Conservation (phyloP, 2,888 invertebrate genomes). For the Deladenus siricidicola region DNA sequence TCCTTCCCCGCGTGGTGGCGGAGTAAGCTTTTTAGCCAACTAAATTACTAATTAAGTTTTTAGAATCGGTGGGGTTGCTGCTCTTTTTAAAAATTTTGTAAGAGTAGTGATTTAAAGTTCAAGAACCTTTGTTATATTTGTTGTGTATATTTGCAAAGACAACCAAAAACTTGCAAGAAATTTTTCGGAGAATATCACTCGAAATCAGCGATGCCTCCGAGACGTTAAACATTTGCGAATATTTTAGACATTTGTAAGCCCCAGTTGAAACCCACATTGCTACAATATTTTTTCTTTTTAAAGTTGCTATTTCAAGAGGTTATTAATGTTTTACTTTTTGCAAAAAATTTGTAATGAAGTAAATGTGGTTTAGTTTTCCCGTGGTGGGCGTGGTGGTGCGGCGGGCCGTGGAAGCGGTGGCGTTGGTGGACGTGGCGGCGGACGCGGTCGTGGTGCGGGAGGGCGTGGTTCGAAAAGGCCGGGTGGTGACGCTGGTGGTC, state of each 20-base stretch:
- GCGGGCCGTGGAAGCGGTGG: slow-evolving; percentile 16
- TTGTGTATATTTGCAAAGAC: no score
- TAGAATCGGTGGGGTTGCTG: not conserved
- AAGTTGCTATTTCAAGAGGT: slow-evolving; percentile 14
- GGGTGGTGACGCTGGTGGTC: slow-evolving; percentile 40
- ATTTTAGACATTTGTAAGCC: not conserved
- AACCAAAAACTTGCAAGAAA: no score
- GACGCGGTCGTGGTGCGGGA: slow-evolving; percentile 21
- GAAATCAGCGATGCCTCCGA: no score
- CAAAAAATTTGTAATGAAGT: no score
- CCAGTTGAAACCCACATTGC: not conserved
- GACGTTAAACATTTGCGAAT: no score
- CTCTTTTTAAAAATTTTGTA: not conserved
- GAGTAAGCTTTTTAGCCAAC: slow-evolving; percentile 1
- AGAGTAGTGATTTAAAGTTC: not conserved
- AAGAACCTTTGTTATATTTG: no score
- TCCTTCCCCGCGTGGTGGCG: slow-evolving; percentile 12
- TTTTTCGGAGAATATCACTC: no score
- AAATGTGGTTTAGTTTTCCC: slow-evolving; percentile 5
- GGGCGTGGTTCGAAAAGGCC: slow-evolving; percentile 42
- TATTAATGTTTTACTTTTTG: no score
- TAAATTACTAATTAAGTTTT: not conserved
- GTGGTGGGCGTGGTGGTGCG: slow-evolving; percentile 19
- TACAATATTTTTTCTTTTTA: not conserved
- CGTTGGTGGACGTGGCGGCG: slow-evolving; percentile 15